Evolutionary conservation across 2,888 invertebrate genomes (phyloP).

Genomic region (Campaea margaritaria): DNA sequence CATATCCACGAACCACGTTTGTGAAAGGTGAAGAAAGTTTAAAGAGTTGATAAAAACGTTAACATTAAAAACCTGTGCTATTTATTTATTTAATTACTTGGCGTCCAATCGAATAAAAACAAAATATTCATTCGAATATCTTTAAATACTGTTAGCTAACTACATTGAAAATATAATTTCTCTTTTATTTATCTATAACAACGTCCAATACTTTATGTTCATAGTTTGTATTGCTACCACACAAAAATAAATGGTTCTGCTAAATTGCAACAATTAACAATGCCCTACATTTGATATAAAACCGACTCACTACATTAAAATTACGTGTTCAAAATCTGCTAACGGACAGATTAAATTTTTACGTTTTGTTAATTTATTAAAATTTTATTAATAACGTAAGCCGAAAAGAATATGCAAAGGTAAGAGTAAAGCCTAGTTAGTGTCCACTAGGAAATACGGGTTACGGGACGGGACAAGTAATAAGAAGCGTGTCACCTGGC

Average conservation of each 20-base stretch:
- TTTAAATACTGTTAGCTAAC: constrained; percentile 36
- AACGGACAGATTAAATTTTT: not conserved
- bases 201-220: constrained; percentile 58
- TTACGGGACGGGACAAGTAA: too few species aligned
- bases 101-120: constrained; percentile 7
- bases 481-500: too few species aligned
- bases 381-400: too few species aligned
- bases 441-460: too few species aligned
- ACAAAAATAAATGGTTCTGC: constrained; percentile 63
- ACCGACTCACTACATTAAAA: not conserved
- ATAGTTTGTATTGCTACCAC: constrained; percentile 58
- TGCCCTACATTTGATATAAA: constrained; percentile 46
- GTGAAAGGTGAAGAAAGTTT: not conserved
- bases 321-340: not conserved
- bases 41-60: constrained; percentile 1
- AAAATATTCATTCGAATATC: constrained; percentile 22
- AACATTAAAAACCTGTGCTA: constrained; percentile 12
- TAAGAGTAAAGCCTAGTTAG: too few species aligned
- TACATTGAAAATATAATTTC: constrained; percentile 45
- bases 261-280: constrained; percentile 70
- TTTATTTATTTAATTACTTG: constrained; percentile 1
- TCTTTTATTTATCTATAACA: constrained; percentile 56
- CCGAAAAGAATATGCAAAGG: too few species aligned
- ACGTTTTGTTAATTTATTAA: too few species aligned
- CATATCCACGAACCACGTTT: constrained; percentile 1